Percentiles rank a stretch among this genome's conserved stretches.
Conservation (phyloP, 2,797 vertebrate genomes). For the Sphaeramia orbicularis region DNA sequence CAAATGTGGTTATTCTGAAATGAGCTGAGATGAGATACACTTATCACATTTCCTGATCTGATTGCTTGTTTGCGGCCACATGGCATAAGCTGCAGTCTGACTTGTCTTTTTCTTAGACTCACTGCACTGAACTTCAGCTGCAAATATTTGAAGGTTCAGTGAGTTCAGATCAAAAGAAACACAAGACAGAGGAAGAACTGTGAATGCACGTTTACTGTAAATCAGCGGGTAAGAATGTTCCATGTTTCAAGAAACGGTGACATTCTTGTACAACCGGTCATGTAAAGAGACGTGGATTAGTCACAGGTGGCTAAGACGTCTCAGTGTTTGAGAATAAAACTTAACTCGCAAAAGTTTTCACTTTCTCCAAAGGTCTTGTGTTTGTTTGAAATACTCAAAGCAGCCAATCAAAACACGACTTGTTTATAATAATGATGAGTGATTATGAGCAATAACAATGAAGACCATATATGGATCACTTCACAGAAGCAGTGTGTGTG, state of each 20-base stretch:
- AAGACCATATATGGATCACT: slow-evolving; percentile 83
- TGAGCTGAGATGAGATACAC: slow-evolving; percentile 47
- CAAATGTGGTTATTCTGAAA: slow-evolving; percentile 62
- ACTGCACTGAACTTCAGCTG: not conserved
- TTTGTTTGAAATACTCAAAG: slow-evolving; percentile 59
- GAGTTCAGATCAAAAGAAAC: slow-evolving; percentile 5
- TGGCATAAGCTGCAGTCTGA: slow-evolving; percentile 15
- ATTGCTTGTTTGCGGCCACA: slow-evolving; percentile 52
- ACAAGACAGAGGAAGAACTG: not conserved
- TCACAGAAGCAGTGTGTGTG: slow-evolving; percentile 72
- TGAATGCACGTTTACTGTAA: not conserved
- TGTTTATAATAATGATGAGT: slow-evolving; percentile 80
- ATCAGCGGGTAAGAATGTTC: slow-evolving; percentile 11
- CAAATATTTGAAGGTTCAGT: not conserved
- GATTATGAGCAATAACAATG: slow-evolving; percentile 82
- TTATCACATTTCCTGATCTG: slow-evolving; percentile 52
- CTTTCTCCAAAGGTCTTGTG: slow-evolving; percentile 27
- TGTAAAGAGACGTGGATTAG: slow-evolving; percentile 19
- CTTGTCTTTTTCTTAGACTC: slow-evolving; percentile 13
- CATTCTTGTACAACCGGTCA: slow-evolving; percentile 5
- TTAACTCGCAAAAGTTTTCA: slow-evolving; percentile 10
- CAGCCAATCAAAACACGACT: slow-evolving; percentile 58
- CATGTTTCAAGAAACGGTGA: slow-evolving; percentile 19
- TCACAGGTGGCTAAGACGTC: slow-evolving; percentile 47
- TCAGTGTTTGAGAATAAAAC: slow-evolving; percentile 20